Conservation (phyloP, 2,888 invertebrate genomes). For the Parnassius apollo region DNA sequence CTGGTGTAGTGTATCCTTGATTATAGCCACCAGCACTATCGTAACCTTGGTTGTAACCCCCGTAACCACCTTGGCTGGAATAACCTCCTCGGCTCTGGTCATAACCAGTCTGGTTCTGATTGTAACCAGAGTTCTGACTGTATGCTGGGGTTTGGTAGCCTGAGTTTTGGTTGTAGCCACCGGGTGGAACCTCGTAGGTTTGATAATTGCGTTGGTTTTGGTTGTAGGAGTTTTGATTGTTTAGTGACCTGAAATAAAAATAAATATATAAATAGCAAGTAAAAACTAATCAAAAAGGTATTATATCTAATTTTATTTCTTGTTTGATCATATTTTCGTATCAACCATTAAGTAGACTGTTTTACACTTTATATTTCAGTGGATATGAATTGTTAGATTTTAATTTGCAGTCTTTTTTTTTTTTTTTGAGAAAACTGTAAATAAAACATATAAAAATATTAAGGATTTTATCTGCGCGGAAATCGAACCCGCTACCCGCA, state of each 20-base stretch:
- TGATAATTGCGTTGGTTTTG: slow-evolving; percentile 55
- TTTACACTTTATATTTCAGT: too few relatives aligned
- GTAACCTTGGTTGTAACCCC: slow-evolving; percentile 34
- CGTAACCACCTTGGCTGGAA: slow-evolving; percentile 31
- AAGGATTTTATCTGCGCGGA: too few relatives aligned
- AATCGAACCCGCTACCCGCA: too few relatives aligned
- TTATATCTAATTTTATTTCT: too few relatives aligned
- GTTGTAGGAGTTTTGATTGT: slow-evolving; percentile 45
- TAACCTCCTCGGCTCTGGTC: slow-evolving; percentile 27
- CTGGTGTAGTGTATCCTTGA: slow-evolving; percentile 31
- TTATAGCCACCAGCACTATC: slow-evolving; percentile 40
- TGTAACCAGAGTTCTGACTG: slow-evolving; percentile 33
- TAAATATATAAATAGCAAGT: background rate
- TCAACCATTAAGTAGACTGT: too few relatives aligned
- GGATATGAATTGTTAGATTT: too few relatives aligned
- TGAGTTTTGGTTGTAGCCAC: slow-evolving; percentile 51
- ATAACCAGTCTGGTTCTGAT: slow-evolving; percentile 33
- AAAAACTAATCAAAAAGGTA: slow-evolving; percentile 5
- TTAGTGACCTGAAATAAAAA: slow-evolving; percentile 50
- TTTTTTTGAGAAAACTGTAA: too few relatives aligned
- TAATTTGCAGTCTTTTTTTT: too few relatives aligned
- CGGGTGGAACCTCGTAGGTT: slow-evolving; percentile 62
- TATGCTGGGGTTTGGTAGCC: slow-evolving; percentile 17
- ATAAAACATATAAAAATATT: too few relatives aligned
- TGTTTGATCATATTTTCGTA: too few relatives aligned